Evolutionary conservation across 2,797 vertebrate species (phyloP).

Genomic region (Dromococcyx pavoninus): DNA sequence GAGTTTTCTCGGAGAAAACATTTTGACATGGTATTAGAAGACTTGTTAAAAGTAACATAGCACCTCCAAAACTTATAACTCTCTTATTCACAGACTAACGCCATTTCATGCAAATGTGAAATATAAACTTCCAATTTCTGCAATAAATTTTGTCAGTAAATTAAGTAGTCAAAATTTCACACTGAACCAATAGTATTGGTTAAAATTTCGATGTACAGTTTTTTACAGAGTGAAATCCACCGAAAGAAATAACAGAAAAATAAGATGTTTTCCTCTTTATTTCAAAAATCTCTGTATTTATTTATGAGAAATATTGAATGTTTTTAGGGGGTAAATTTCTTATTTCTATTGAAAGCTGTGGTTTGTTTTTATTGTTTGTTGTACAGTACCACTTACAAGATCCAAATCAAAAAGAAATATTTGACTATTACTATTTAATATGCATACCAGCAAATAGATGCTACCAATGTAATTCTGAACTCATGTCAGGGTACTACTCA

Average conservation of each 20-base stretch:
- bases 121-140: conserved; percentile 34
- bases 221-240: conserved; percentile 17
- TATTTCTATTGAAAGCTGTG: neutral
- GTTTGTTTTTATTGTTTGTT: neutral
- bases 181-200: conserved; percentile 13
- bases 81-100: conserved; percentile 28
- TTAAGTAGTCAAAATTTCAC: conserved; percentile 42
- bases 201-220: conserved; percentile 9
- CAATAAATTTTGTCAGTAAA: conserved; percentile 14
- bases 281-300: neutral
- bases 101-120: conserved; percentile 25
- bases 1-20: neutral
- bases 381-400: neutral
- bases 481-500: neutral
- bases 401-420: neutral
- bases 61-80: neutral
- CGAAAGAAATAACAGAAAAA: neutral
- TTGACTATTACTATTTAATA: neutral
- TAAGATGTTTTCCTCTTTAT: neutral
- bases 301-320: neutral
- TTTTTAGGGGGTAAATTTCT: neutral
- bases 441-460: neutral
- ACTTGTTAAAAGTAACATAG: neutral
- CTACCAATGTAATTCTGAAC: neutral
- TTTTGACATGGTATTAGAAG: neutral